Conservation (phyloP, 1,140 invertebrate species). For the Drosophila navojoa region DNA sequence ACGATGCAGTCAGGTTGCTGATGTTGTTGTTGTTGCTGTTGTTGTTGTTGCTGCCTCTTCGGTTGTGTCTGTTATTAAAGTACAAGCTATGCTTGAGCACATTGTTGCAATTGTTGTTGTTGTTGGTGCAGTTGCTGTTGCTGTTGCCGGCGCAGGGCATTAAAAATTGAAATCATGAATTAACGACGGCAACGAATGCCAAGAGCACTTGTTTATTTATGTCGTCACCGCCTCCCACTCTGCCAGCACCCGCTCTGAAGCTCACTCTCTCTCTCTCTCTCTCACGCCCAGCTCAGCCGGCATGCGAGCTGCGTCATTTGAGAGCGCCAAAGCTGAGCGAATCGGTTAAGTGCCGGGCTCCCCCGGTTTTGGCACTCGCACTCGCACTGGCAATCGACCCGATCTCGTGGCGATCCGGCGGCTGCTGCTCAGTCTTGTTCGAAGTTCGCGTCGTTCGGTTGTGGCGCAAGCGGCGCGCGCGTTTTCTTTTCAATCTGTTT, state of each 20-base stretch:
- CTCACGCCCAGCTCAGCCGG: conserved; percentile 40
- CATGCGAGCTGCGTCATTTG: conserved; percentile 40
- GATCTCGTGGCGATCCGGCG: conserved; percentile 35
- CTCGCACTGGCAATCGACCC: neutral
- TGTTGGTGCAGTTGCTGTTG: conserved; percentile 58
- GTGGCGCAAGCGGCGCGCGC: conserved; percentile 66
- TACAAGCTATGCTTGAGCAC: conserved; percentile 65
- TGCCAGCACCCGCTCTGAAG: neutral
- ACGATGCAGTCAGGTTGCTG: conserved; percentile 59
- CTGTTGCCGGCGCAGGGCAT: conserved; percentile 71
- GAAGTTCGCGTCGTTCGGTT: conserved; percentile 78
- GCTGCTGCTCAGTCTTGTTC: conserved; percentile 70
- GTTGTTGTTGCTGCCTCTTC: conserved; percentile 29
- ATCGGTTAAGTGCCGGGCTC: conserved; percentile 12
- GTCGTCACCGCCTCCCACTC: conserved; percentile 30
- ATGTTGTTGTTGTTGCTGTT: conserved; percentile 10
- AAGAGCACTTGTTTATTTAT: conserved; percentile 82
- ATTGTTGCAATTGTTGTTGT: conserved; percentile 55
- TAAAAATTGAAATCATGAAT: conserved; percentile 82
- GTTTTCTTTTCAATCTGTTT: conserved; percentile 22
- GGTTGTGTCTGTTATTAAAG: conserved; percentile 68
- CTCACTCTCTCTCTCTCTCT: neutral
- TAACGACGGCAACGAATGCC: conserved; percentile 78
- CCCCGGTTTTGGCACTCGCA: neutral
- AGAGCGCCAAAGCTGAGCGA: conserved; percentile 35